Evolutionary conservation across 1,140 invertebrate genomes (phyloP).

Genomic region (Drosophila prosaltans): DNA sequence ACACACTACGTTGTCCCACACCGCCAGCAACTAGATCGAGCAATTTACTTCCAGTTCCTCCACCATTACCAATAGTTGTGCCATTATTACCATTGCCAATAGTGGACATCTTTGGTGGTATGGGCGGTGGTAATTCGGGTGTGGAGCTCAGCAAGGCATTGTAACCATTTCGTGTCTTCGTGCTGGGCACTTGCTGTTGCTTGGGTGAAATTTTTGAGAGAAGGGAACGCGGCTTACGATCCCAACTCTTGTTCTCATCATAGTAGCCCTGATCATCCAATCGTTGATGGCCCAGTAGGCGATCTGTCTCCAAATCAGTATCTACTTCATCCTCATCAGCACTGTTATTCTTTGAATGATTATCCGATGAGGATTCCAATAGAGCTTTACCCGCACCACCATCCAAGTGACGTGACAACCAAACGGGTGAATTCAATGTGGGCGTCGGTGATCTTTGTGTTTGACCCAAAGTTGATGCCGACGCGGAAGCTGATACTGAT

Average conservation of each 20-base stretch:
- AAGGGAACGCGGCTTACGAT: constrained; percentile 72
- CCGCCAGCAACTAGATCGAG: constrained; percentile 53
- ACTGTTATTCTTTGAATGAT: constrained; percentile 77
- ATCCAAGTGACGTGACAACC: constrained; percentile 74
- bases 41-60: constrained; percentile 46
- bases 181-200: constrained; percentile 73
- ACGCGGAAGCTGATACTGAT: constrained; percentile 9
- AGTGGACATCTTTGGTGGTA: constrained; percentile 64
- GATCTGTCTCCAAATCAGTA: constrained; percentile 94
- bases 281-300: constrained; percentile 93
- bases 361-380: constrained; percentile 67
- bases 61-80: constrained; percentile 4
- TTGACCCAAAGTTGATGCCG: constrained; percentile 3
- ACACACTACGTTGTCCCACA: constrained; percentile 60
- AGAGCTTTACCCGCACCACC: constrained; percentile 51
- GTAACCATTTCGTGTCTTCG: constrained; percentile 81
- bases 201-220: constrained; percentile 81
- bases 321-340: constrained; percentile 90
- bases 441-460: constrained; percentile 66
- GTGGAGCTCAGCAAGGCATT: constrained; percentile 78
- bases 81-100: constrained; percentile 22
- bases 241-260: constrained; percentile 89
- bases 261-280: constrained; percentile 96
- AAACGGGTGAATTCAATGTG: constrained; percentile 71
- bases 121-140: constrained; percentile 72